Base-by-base conservation (phyloP, 2,888 invertebrate genomes). In the Sphaerophoria rueppellii region DNA sequence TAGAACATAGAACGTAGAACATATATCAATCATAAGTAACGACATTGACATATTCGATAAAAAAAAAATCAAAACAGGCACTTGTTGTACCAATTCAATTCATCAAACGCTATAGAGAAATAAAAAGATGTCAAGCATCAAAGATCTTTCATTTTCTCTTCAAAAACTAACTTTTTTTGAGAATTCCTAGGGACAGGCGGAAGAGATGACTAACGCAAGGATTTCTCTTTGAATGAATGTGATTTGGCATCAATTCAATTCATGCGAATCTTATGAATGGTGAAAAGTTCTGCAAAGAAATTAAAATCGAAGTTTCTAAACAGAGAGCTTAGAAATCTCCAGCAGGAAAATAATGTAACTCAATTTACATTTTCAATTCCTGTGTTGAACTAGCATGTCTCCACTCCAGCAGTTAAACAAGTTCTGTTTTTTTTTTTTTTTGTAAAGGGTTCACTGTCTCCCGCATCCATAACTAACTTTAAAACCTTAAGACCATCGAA, bases 251-350 rank as follows among this genome's bases (percentile, higher is more conserved):
- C 37, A 58, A 14, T 37, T 37, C 58, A 58, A 58, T 58, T 37
- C 37, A 37, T 40, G 40, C 58, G 6, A 58, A 58, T 16, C n/a
- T 58, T 37, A 58, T 58, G 58, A 40, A 58, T 58, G 11, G 40
- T 2, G 40, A 58, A 58, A 37, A 37, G 16, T 58, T 37, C 24
- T 16, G 11, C 2, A 9, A 58, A 40, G 58, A 37, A 58, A 40
- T 58, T 58, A 40, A 24, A 24, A 24, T 24, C 24, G 1, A 24
- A 24, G 24, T 24, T 24, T 24, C 24, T 24, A 24, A 24, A 24
- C 24, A 24, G 40, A 40, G 40, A 40, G 43, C 24, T 24, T 24
- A 24, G 24, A 24, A 24, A 24, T 24, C 24, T 24, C 24, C 1
- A 24, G 2, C 24, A 24, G n/a, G n/a, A n/a, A n/a, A n/a, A 24